These are phyloP conservation scores for Xenops minutus DNA, from an alignment of 2,797 vertebrate genomes.

Conservation along the genomic window DNA sequence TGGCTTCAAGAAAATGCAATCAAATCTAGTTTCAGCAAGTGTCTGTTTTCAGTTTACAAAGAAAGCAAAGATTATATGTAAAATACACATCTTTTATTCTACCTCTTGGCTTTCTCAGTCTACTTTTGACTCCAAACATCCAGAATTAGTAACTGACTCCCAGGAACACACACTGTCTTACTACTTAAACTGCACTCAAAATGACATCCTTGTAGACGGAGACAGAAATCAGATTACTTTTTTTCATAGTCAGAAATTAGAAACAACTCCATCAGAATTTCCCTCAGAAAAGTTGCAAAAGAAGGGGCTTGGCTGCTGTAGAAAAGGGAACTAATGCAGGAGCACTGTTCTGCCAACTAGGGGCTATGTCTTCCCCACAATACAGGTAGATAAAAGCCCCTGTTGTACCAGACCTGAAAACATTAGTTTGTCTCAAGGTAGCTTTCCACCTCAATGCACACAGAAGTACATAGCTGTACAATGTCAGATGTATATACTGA, in stretches of 20 bases:
- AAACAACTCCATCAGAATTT: neutral
- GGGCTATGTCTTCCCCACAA: neutral
- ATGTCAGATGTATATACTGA: neutral
- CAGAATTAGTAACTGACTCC: neutral
- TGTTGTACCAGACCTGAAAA: neutral
- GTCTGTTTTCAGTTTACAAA: neutral
- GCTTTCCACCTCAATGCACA: neutral
- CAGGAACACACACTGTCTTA: neutral
- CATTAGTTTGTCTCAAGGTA: neutral
- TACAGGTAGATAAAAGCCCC: neutral
- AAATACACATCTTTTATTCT: neutral
- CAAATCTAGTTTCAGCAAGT: neutral
- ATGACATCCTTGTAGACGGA: fast-evolving
- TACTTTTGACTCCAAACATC: neutral
- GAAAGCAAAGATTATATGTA: neutral
- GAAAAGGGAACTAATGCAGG: neutral
- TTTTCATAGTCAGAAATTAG: neutral
- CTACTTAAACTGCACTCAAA: neutral
- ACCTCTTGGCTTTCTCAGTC: neutral
- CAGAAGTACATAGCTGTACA: neutral
- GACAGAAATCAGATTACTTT: neutral
- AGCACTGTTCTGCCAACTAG: neutral
- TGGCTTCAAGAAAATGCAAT: neutral
- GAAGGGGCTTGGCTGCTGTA: neutral
- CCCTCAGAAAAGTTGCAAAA: neutral